These are phyloP conservation scores for Allobates femoralis DNA, from an alignment of 2,797 vertebrate species.

Conservation along the genomic window DNA sequence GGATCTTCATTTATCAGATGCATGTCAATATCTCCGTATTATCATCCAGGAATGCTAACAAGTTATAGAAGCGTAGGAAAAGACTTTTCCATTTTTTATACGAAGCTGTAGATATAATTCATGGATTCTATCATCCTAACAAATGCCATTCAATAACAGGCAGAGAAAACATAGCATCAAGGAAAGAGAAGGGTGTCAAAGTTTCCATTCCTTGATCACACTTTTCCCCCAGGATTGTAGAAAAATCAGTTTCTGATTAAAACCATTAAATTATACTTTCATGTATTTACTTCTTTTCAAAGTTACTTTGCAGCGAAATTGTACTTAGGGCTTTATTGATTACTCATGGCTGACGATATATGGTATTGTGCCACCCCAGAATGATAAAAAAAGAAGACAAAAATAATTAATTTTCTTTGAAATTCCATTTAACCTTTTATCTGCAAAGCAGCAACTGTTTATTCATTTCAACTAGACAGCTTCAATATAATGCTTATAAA, in stretches of 20 bases:
- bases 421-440: constrained; percentile 45
- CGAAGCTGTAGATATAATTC: constrained; percentile 69
- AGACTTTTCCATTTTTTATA: constrained; percentile 70
- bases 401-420: constrained; percentile 34
- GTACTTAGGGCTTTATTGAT: constrained; percentile 31
- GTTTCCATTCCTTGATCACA: constrained; percentile 74
- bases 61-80: constrained; percentile 71
- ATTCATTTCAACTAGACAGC: constrained; percentile 29
- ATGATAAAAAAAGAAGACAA: constrained; percentile 19
- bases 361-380: constrained; percentile 2
- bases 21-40: constrained; percentile 77
- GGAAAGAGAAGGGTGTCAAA: constrained; percentile 71
- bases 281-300: constrained; percentile 46
- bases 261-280: constrained; percentile 63
- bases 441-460: constrained; percentile 39
- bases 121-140: constrained; percentile 55
- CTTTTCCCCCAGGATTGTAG: constrained; percentile 75
- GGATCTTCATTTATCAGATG: constrained; percentile 79
- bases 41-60: constrained; percentile 77
- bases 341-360: constrained; percentile 32
- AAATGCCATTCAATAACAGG: constrained; percentile 74
- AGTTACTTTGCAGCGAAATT: constrained; percentile 32
- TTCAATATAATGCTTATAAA: constrained; percentile 31
- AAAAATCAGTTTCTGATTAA: constrained; percentile 78
- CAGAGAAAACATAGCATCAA: constrained; percentile 50